Base-by-base conservation (phyloP, 2,113 vertebrate species). In the Anarrhichthys ocellatus region DNA sequence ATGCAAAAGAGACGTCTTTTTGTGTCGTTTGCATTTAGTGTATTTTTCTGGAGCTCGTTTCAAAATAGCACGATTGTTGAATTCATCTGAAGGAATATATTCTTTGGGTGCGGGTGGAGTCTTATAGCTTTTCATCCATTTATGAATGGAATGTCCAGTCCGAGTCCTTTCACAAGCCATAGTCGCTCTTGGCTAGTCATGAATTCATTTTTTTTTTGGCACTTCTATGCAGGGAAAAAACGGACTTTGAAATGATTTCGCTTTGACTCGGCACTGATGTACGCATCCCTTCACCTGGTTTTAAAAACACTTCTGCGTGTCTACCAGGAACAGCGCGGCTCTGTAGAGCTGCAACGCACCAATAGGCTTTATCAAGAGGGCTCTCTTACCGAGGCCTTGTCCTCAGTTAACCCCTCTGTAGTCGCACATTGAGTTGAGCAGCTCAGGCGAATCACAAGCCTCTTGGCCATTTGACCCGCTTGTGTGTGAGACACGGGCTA, bases 401-500 rank as follows among this genome's bases (percentile, higher is more conserved):
- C 84, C 84, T 52, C 27, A 34, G 58, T 40, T 46, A 24, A 68
- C 36, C 73, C 24, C 36, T 3, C 27, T 36, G n/a, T 46, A 63
- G 8, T 38, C 75, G 24, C 50, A 66, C 50, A 52, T 34, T 42
- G 38, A 58, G 58, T 69, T 77, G 18, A 59, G 56, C 38, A 40
- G 62, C 67, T 29, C 36, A 40, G 34, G 59, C 20, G 24, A 24
- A 29, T 50, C 67, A 36, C 27, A 62, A 44, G 61, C 62, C 68
- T 29, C 22, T 78, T 63, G 48, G 44, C 24, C 50, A 1, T 38
- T 52, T 73, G 32, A 78, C 52, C 63, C 10, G 24, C 8, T 15
- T 9, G 10, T n/a, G 13, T n/a, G 18, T 59, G 22, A n/a, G 11
- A 56, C 40, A 36, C 13, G 0, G 13, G 36, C 14, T 5, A 29